Evolutionary conservation across 1,140 invertebrate species (phyloP), one percentile per base, ranked within the genome.

Genomic region (Drosophila eugracilis): DNA sequence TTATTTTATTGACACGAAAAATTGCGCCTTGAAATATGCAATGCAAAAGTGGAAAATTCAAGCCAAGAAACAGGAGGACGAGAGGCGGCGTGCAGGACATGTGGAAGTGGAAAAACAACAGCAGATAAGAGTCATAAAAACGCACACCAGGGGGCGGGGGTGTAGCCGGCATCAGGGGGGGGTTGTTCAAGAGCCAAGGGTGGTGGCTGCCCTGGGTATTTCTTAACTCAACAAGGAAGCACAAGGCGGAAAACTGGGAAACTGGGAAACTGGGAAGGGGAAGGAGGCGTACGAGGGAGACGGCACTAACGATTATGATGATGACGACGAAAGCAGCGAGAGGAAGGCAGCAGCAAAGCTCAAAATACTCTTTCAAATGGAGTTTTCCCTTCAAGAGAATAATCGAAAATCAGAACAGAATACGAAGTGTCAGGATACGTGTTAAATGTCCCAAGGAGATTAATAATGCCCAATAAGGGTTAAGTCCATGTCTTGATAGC

Each of bases 21-120:
- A 69, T 80, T 85, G 76, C 80, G 81, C 81, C 80, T 85, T 85
- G 72, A 85, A 85, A 84, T 84, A 84, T 79, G 72, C 80, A 85
- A 73, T 80, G 73, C 58, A 73, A 69, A 66, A 83, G 67, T 77
- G 73, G 67, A 76, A 81, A 81, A 77, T 76, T 53, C 72, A 57
- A 47, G 50, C 57, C 10, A 19, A 30, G 30, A 14, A n/a, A 21
- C 21, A n/a, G n/a, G 3, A 5, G 3, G 15, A 1, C 2, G 30
- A 21, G 12, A 4, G 42, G 21, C 6, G 7, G 14, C 4, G 6
- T 17, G 34, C 26, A 53, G 26, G 39, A 36, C 50, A 62, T 48
- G 54, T 78, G 54, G 53, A 69, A 53, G 74, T 63, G 73, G 47
- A 62, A 62, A 55, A 84, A 78, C 74, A 77, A 75, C 63, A 58